Percentiles rank a stretch among this genome's conserved stretches.
phyloP scores from a whole-genome alignment of 1,140 invertebrate species.

The Mylabris phalerata region DNA sequence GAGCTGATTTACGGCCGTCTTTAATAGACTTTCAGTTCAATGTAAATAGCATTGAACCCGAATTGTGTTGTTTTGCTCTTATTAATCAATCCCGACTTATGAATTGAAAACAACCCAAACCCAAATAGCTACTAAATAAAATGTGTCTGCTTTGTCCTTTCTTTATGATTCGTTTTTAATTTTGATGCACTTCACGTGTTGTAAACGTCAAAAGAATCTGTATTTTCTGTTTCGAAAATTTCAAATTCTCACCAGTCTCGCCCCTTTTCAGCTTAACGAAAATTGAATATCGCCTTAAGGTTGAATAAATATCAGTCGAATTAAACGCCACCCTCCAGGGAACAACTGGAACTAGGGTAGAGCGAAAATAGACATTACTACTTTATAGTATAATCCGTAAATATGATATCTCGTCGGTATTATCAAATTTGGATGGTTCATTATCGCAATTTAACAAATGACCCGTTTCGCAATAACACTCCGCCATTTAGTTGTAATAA shows the following conservation, averaged over 20 bases:
- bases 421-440: conserved; percentile 40
- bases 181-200: conserved; percentile 11
- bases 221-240: neutral
- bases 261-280: neutral
- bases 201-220: no score
- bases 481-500: conserved; percentile 3
- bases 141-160: no score
- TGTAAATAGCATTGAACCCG: no score
- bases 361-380: conserved; percentile 29
- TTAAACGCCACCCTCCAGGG: conserved; percentile 30
- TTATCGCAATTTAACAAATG: conserved; percentile 40
- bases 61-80: no score
- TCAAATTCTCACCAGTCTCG: neutral
- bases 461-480: conserved; percentile 21
- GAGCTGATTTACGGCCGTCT: conserved; percentile 6
- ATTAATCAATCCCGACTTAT: no score
- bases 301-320: conserved; percentile 33
- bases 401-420: conserved; percentile 36
- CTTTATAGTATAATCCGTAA: conserved; percentile 35
- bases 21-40: conserved; percentile 4
- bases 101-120: no score
- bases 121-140: no score
- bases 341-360: conserved; percentile 31
- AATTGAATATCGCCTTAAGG: conserved; percentile 22
- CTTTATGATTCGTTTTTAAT: no score